phyloP scores from a whole-genome alignment of 2,888 invertebrate genomes.

The Minunthozetes semirufus region DNA sequence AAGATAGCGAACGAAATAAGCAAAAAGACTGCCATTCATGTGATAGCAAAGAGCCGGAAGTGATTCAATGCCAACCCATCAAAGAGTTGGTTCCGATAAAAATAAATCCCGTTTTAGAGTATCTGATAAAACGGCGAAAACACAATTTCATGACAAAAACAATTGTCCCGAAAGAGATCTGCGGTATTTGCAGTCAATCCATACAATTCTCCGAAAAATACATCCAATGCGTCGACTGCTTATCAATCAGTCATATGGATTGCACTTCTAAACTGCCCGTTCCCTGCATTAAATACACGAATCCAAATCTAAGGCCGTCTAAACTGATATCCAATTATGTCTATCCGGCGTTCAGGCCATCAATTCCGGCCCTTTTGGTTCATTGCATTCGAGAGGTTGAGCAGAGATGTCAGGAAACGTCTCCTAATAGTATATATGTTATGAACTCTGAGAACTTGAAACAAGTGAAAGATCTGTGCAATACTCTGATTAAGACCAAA shows the following conservation, averaged over 20 bases:
- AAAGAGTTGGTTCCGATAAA: not conserved
- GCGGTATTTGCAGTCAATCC: constrained; percentile 15
- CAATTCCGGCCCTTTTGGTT: constrained; percentile 21
- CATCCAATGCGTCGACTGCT: constrained; percentile 30
- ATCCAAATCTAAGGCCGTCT: constrained; percentile 30
- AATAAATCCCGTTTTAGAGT: constrained; percentile 3
- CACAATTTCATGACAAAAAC: constrained; percentile 32
- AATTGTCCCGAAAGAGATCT: not conserved
- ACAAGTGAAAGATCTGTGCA: constrained; percentile 31
- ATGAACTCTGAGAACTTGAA: constrained; percentile 26
- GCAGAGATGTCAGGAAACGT: constrained; percentile 7
- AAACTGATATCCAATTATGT: constrained; percentile 30
- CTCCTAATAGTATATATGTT: constrained; percentile 10
- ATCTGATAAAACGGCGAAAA: not conserved
- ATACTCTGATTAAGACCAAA: constrained; percentile 13
- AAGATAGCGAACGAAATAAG: not conserved
- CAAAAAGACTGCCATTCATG: not conserved
- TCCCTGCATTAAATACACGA: constrained; percentile 31
- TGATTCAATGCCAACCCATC: not conserved
- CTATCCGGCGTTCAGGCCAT: constrained; percentile 29
- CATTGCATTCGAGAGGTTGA: constrained; percentile 31
- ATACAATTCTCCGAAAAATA: constrained; percentile 32
- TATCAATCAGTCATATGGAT: constrained; percentile 11
- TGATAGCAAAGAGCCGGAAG: not conserved
- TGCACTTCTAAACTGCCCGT: constrained; percentile 10